Conservation (phyloP, 2,888 invertebrate species). For the Alentia gelatinosa region DNA sequence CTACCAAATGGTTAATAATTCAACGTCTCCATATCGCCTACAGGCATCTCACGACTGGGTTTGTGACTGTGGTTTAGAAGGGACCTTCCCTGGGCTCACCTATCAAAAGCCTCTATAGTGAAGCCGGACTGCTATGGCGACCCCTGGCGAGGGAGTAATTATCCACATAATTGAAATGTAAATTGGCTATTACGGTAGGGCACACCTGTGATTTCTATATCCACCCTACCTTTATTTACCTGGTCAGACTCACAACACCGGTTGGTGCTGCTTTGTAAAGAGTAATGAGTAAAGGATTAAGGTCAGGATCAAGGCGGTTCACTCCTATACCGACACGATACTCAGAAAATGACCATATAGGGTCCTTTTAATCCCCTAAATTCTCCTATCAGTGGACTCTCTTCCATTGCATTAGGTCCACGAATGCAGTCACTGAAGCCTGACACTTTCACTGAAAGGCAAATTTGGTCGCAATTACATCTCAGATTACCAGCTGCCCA, state of each 20-base stretch:
- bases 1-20: not conserved
- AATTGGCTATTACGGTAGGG: not conserved
- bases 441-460: too few species aligned
- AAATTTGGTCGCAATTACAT: too few species aligned
- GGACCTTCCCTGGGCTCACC: not conserved
- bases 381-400: too few species aligned
- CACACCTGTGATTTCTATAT: slow-evolving; percentile 3
- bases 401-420: too few species aligned
- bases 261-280: not conserved
- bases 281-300: not conserved
- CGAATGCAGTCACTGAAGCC: too few species aligned
- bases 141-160: not conserved
- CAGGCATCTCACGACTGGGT: not conserved
- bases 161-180: slow-evolving; percentile 32
- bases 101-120: not conserved
- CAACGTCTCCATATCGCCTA: not conserved
- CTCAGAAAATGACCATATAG: too few species aligned
- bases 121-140: not conserved
- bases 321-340: too few species aligned
- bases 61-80: not conserved
- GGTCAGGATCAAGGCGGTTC: not conserved
- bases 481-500: too few species aligned
- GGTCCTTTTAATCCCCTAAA: too few species aligned
- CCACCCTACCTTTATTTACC: not conserved
- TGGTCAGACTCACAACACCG: not conserved